A percentile compares a stretch with the other conserved stretches of the same genome.
Conservation (phyloP, 1,140 invertebrate genomes). For the Brachionus manjavacas region DNA sequence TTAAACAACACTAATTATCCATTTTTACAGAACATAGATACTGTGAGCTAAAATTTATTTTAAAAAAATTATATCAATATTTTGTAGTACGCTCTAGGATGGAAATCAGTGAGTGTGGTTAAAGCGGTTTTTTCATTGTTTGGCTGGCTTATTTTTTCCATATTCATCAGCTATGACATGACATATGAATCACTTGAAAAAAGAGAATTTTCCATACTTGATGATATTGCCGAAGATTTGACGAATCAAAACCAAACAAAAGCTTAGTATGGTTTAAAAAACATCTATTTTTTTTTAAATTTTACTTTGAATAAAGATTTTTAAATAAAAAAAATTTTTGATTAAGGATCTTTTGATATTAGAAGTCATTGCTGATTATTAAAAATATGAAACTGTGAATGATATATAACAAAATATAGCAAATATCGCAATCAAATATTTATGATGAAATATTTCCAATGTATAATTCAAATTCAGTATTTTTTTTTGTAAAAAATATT, state of each 20-base stretch:
- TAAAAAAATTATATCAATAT: background rate
- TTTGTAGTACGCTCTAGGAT: background rate
- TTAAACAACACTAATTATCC: background rate
- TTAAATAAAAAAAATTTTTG: background rate
- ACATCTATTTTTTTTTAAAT: background rate
- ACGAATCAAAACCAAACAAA: background rate
- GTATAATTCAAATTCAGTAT: no score
- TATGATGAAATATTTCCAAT: no score
- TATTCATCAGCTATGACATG: slow-evolving; percentile 1
- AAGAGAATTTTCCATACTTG: slow-evolving; percentile 12
- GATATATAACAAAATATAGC: no score
- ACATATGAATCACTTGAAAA: slow-evolving; percentile 33
- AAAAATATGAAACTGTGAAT: no score
- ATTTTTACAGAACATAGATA: background rate
- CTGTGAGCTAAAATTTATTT: background rate
- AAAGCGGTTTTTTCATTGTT: slow-evolving; percentile 31
- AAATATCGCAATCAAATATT: no score
- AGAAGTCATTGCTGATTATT: no score
- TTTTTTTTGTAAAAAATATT: no score
- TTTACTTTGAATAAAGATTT: background rate
- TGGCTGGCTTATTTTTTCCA: slow-evolving; percentile 17
- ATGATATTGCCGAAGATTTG: slow-evolving; percentile 24
- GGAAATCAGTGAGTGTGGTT: slow-evolving; percentile 3
- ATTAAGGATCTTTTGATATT: no score
- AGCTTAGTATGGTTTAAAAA: background rate